These are phyloP conservation scores for Tenthredo amoena DNA, from an alignment of 2,888 invertebrate genomes.

Conservation along the genomic window DNA sequence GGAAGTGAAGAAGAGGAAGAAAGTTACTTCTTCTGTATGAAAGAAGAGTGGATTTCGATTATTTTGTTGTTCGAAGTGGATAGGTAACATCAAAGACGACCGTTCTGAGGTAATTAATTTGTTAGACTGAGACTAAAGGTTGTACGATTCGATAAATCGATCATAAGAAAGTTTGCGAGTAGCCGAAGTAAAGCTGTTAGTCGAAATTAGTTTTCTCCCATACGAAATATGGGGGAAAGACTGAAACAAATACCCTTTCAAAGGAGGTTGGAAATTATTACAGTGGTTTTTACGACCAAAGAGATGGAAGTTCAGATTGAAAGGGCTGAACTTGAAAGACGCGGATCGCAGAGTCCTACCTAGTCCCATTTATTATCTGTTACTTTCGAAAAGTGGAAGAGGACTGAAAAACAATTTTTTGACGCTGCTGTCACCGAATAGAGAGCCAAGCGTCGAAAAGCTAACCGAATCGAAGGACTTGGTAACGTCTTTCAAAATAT, in stretches of 20 bases:
- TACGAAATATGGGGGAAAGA: background rate
- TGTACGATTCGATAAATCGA: slow-evolving; percentile 34
- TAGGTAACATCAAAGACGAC: slow-evolving; percentile 14
- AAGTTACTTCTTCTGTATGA: slow-evolving; percentile 2
- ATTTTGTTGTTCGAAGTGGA: slow-evolving; percentile 33
- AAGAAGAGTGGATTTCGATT: background rate
- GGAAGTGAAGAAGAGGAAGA: background rate
- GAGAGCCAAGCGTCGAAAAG: background rate
- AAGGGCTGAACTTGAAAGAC: slow-evolving; percentile 30
- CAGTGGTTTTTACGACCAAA: slow-evolving; percentile 16
- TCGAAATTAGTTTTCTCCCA: slow-evolving; percentile 44
- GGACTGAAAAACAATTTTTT: slow-evolving; percentile 17
- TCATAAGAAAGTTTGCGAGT: background rate
- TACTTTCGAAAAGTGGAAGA: slow-evolving; percentile 7
- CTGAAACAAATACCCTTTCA: slow-evolving; percentile 13
- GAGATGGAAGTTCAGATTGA: slow-evolving; percentile 31
- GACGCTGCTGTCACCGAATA: background rate
- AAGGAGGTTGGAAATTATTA: slow-evolving; percentile 5
- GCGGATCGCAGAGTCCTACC: background rate
- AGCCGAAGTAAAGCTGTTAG: slow-evolving; percentile 23
- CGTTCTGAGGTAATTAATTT: slow-evolving; percentile 11
- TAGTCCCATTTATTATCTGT: background rate
- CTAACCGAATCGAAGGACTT: background rate
- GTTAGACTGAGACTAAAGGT: background rate
- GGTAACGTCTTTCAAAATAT: background rate